Conservation (phyloP, 2,888 invertebrate genomes). For the Polyommatus iphigenia region DNA sequence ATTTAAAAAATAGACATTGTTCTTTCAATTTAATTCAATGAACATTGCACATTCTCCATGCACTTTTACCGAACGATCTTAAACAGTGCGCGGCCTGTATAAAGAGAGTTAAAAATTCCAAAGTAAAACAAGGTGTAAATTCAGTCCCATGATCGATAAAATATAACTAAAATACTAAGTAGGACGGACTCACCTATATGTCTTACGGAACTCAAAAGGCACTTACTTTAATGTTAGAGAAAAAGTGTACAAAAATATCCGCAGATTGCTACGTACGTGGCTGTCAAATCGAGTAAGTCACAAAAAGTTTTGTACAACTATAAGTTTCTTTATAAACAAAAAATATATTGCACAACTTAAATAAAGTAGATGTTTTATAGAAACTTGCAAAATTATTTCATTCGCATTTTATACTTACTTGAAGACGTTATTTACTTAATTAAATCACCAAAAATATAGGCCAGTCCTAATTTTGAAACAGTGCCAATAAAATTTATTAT, state of each 20-base stretch:
- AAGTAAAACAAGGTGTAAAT: constrained; percentile 18
- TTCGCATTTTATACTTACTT: too few relatives aligned
- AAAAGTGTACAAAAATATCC: constrained; percentile 37
- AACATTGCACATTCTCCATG: neutral
- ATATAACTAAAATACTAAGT: constrained; percentile 19
- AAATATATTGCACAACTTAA: too few relatives aligned
- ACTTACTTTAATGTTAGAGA: constrained; percentile 35
- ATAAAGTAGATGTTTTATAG: too few relatives aligned
- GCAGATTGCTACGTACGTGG: constrained; percentile 34
- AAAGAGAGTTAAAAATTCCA: neutral
- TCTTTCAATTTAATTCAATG: neutral
- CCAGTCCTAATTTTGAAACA: neutral
- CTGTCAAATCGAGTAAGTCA: neutral
- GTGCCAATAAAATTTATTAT: neutral
- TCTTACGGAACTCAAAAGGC: constrained; percentile 42
- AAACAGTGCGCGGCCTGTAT: too few relatives aligned
- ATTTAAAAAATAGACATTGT: too few relatives aligned
- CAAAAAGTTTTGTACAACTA: neutral
- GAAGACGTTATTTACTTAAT: neutral
- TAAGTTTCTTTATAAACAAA: too few relatives aligned
- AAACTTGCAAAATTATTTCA: neutral
- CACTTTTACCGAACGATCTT: too few relatives aligned
- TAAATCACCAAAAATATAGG: neutral
- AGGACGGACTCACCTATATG: constrained; percentile 39
- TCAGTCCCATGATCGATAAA: constrained; percentile 27